Evolutionary conservation across 2,113 vertebrate species (phyloP).

Genomic region (Actenoides hombroni): DNA sequence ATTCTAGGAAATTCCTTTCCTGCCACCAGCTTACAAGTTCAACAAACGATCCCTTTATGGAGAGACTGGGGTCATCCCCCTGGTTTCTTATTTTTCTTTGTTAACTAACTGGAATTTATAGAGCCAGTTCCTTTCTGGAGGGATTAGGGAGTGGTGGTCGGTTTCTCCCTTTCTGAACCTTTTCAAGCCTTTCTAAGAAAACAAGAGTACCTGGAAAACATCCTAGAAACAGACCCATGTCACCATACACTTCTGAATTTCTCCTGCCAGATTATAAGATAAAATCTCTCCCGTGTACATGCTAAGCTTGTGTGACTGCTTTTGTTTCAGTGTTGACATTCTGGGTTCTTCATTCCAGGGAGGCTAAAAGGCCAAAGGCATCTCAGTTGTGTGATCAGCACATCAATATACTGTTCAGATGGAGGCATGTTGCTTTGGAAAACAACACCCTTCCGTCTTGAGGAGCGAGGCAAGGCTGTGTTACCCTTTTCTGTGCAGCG

Average conservation of each 20-base stretch:
- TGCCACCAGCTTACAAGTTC: neutral
- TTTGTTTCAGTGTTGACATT: neutral
- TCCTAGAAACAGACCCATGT: neutral
- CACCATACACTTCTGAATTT: neutral
- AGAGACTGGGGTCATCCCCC: neutral
- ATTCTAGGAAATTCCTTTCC: conserved; percentile 55
- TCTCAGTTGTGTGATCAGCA: neutral
- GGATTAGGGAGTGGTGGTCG: neutral
- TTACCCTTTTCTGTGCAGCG: neutral
- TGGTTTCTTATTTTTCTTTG: neutral
- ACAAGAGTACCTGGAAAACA: neutral
- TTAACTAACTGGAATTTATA: neutral
- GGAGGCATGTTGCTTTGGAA: neutral
- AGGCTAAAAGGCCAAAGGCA: neutral
- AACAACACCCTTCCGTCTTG: neutral
- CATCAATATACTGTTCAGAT: neutral
- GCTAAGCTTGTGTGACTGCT: neutral
- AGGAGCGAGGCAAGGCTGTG: neutral
- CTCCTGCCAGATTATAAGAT: neutral
- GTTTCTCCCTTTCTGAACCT: neutral
- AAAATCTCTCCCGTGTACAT: neutral
- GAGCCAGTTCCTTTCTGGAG: neutral
- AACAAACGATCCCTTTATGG: conserved; percentile 11
- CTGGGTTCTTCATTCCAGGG: neutral
- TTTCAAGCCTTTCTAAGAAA: neutral